phyloP scores from a whole-genome alignment of 2,888 invertebrate genomes.

The Erpobdella octoculata region DNA sequence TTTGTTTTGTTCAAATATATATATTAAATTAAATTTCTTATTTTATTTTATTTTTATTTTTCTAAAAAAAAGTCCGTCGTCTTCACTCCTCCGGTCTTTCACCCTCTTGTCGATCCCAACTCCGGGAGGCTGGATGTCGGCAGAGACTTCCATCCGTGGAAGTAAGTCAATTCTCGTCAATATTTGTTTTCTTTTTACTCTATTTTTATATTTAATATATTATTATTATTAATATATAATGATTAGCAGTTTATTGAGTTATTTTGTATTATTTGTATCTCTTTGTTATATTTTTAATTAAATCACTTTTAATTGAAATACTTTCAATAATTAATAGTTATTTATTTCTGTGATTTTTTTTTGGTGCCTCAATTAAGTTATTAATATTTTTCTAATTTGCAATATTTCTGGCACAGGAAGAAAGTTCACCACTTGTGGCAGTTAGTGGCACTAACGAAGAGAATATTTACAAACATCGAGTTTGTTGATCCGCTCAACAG shows the following conservation, averaged over 20 bases:
- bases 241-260: background rate
- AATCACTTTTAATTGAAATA: no score
- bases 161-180: slow-evolving; percentile 44
- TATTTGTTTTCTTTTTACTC: background rate
- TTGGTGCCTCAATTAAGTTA: no score
- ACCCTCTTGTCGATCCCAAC: slow-evolving; percentile 73
- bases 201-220: background rate
- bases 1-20: background rate
- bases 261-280: no score
- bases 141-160: slow-evolving; percentile 78
- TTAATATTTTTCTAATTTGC: no score
- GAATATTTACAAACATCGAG: slow-evolving; percentile 75
- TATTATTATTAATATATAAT: background rate
- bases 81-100: slow-evolving; percentile 76
- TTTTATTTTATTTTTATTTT: background rate
- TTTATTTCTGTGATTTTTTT: no score
- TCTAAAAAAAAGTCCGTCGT: slow-evolving; percentile 62
- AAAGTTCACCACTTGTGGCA: slow-evolving; percentile 80
- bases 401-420: no score
- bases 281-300: no score
- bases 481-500: slow-evolving; percentile 65
- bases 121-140: slow-evolving; percentile 70
- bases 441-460: slow-evolving; percentile 72
- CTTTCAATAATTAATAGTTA: no score
- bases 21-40: background rate